Base-by-base conservation (phyloP, 1,140 invertebrate species). In the Pseudomyrmex flavicornis region DNA sequence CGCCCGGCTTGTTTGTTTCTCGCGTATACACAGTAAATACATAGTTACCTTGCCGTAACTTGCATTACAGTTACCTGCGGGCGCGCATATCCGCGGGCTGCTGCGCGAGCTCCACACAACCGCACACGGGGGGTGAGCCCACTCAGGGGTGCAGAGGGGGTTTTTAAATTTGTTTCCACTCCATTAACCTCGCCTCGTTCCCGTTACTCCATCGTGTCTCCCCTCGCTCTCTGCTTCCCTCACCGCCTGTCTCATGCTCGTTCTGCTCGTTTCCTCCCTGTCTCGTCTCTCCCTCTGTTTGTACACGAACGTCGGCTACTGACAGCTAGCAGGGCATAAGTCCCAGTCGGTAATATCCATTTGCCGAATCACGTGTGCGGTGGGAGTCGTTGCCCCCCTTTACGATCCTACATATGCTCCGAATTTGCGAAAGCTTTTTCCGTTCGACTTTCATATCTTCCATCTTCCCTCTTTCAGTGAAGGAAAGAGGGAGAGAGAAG, bases 81-180 rank as follows among this genome's bases (percentile, higher is more conserved):
- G 48, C 68, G 52, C 8, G 44, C 17, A 65, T 65, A 65, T 66
- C 13, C 48, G 56, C 66, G 44, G 63, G 62, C 26, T 65, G 20
- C 46, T 54, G 44, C 59, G 15, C 63, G 59, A 61, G 17, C 62
- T 68, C 46, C 52, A 26, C 54, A 44, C 54, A 58, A 50, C 62
- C 44, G 15, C 75, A 44, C 72, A 17, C 17, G 17, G 48, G 22
- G 15, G 15, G 54, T 12, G 52, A 26, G 20, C 22, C 44, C 35
- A 13, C 52, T 7, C 52, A 20, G 63, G 52, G 46, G 15, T 13
- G 72, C 35, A 35, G 35, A 35, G 70, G 80, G 74, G 66, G 82
- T 91, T 91, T 92, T 88, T 87, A 90, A 92, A 92, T 92, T 92
- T 91, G 70, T 91, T 92, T 92, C 89, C 88, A 85, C 89, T 90